These are phyloP conservation scores for Monopterus albus DNA, from an alignment of 2,113 vertebrate species.

Conservation along the genomic window DNA sequence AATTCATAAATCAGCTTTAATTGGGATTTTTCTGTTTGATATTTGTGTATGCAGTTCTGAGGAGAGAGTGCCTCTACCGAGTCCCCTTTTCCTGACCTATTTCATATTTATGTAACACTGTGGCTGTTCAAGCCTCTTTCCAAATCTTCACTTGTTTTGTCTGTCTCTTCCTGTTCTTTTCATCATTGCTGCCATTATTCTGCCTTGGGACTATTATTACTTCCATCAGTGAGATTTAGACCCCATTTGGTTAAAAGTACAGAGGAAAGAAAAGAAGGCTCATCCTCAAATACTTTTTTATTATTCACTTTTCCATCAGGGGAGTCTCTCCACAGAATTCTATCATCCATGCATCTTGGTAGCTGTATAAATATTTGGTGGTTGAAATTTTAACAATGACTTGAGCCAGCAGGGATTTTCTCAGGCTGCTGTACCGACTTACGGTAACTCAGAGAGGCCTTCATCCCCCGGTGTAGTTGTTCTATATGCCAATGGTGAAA, in stretches of 20 bases:
- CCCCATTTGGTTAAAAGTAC: constrained; percentile 47
- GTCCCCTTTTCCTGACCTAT: constrained; percentile 26
- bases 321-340: neutral
- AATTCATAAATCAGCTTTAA: constrained; percentile 52
- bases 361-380: constrained; percentile 57
- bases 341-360: constrained; percentile 16
- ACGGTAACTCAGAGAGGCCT: neutral
- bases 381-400: constrained; percentile 41
- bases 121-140: constrained; percentile 23
- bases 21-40: constrained; percentile 40
- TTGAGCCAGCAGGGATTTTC: constrained; percentile 29
- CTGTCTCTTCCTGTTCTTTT: constrained; percentile 14
- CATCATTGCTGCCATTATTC: constrained; percentile 21
- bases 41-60: constrained; percentile 17
- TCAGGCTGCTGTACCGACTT: constrained; percentile 15
- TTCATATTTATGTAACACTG: constrained; percentile 38
- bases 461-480: neutral
- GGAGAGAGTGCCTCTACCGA: constrained; percentile 20
- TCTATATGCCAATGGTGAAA: neutral
- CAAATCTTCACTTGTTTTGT: constrained; percentile 32
- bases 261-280: constrained; percentile 3
- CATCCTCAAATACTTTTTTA: constrained; percentile 31
- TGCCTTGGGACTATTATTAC: constrained; percentile 49
- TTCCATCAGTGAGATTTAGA: constrained; percentile 42
- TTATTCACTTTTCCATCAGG: constrained; percentile 7